These are phyloP conservation scores for Ophioninae sp. DNA, from an alignment of 2,888 invertebrate genomes.

Conservation along the genomic window DNA sequence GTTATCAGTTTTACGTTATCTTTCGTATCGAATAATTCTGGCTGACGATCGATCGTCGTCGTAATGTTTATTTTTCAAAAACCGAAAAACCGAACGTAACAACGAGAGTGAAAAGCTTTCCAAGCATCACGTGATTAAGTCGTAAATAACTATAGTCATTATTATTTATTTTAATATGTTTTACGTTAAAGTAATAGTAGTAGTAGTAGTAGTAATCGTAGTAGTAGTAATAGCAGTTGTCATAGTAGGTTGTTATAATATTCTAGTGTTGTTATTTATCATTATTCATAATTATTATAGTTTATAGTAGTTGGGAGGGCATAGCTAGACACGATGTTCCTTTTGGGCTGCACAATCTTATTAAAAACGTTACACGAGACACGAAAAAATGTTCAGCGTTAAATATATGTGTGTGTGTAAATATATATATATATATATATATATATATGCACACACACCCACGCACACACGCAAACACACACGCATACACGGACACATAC, in stretches of 20 bases:
- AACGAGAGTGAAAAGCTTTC: conserved; percentile 65
- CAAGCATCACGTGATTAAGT: conserved; percentile 66
- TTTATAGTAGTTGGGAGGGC: conserved; percentile 68
- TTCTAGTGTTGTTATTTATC: conserved; percentile 61
- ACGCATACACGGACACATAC: conserved; percentile 66
- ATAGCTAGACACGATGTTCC: conserved; percentile 65
- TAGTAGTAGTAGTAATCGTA: conserved; percentile 59
- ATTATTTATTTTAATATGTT: conserved; percentile 51
- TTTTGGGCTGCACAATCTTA: conserved; percentile 72
- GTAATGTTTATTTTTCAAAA: conserved; percentile 36
- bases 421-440: conserved; percentile 46
- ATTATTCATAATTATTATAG: conserved; percentile 57
- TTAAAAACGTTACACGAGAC: conserved; percentile 77
- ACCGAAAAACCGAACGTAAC: conserved; percentile 59
- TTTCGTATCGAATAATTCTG: conserved; percentile 31
- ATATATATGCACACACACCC: not conserved
- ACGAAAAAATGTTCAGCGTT: conserved; percentile 76
- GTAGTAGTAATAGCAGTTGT: conserved; percentile 57
- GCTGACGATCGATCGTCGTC: conserved; percentile 48
- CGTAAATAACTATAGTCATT: conserved; percentile 64
- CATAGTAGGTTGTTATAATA: conserved; percentile 43
- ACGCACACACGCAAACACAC: not conserved
- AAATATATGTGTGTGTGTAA: conserved; percentile 64
- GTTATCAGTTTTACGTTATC: not conserved
- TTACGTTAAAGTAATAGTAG: conserved; percentile 51